Evolutionary conservation across 2,888 invertebrate species (phyloP).

Genomic region (Congeria kusceri): DNA sequence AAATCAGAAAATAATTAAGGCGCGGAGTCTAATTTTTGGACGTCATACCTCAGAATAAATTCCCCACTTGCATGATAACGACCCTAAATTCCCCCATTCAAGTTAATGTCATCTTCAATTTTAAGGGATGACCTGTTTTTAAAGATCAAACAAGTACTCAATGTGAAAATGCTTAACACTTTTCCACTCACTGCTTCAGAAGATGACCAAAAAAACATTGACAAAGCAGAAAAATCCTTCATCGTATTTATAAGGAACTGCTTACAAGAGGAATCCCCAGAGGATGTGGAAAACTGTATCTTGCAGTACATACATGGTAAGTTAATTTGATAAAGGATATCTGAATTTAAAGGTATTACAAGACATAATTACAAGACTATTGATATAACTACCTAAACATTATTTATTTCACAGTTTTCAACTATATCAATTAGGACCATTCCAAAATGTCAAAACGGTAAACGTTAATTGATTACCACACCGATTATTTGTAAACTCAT

Average conservation of each 20-base stretch:
- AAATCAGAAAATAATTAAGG: too few species aligned
- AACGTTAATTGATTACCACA: too few species aligned
- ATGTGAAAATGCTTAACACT: slow-evolving; percentile 18
- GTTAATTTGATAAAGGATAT: neutral
- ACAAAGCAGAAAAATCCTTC: slow-evolving; percentile 22
- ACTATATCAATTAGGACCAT: too few species aligned
- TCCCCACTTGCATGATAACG: too few species aligned
- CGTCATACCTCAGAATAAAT: too few species aligned
- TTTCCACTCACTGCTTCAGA: slow-evolving; percentile 23
- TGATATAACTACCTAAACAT: neutral
- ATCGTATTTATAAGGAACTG: slow-evolving; percentile 16
- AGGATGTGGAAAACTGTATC: slow-evolving; percentile 23
- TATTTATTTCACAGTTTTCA: too few species aligned
- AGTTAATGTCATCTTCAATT: too few species aligned
- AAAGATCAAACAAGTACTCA: slow-evolving; percentile 15
- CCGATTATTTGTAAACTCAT: too few species aligned
- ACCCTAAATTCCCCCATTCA: too few species aligned
- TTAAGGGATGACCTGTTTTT: neutral
- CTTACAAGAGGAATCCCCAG: slow-evolving; percentile 16
- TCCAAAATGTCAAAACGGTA: too few species aligned
- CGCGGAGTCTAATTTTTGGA: too few species aligned
- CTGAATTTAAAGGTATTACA: slow-evolving; percentile 8
- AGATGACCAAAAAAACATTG: slow-evolving; percentile 23
- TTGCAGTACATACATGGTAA: slow-evolving; percentile 24
- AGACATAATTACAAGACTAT: neutral